Evolutionary conservation across 2,797 vertebrate species (phyloP), one percentile per base, ranked within the genome.

Genomic region (Hemibagrus guttatus): DNA sequence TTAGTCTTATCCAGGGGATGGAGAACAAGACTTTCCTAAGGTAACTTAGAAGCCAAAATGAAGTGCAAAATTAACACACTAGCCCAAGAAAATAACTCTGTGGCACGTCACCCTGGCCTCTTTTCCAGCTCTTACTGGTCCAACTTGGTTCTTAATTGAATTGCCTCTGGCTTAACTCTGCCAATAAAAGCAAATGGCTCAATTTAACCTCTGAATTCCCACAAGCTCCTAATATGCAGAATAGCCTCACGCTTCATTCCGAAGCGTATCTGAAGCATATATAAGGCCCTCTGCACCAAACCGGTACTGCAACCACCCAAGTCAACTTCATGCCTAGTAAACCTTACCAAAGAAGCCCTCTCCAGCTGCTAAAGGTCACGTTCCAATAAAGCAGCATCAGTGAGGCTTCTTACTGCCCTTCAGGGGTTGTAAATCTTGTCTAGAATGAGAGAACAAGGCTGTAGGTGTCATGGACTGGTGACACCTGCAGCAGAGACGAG

Each of bases 401-500:
- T 87, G 89, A 91, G 90, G 61, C 88, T 87, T 90, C 87, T 92
- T 87, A 92, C 88, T 89, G 87, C 75, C 80, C 85, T 90, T 69
- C 35, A 91, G 86, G 91, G 7, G 0, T 87, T 54, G 89, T 93
- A 93, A 92, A 92, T 93, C 92, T 90, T 88, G 87, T 88, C 90
- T 80, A 89, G 90, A 88, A 66, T 88, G 84, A 81, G 84, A 84
- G 59, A 58, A 71, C 52, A 17, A 68, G 66, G 90, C 89, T 91
- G 86, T 85, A 66, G 64, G 90, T 92, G 92, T 94, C 91, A 93
- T 91, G 91, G 19, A 49, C 84, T 90, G 92, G 92, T 93, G 94
- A 93, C 85, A 86, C 81, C 82, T 86, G 81, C 87, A 87, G 74
- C 64, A 58, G 85, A 85, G 87, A 86, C 71, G 42, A 59, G 82